Evolutionary conservation across 1,140 invertebrate species (phyloP).

Genomic region (Diploscapter pachys): DNA sequence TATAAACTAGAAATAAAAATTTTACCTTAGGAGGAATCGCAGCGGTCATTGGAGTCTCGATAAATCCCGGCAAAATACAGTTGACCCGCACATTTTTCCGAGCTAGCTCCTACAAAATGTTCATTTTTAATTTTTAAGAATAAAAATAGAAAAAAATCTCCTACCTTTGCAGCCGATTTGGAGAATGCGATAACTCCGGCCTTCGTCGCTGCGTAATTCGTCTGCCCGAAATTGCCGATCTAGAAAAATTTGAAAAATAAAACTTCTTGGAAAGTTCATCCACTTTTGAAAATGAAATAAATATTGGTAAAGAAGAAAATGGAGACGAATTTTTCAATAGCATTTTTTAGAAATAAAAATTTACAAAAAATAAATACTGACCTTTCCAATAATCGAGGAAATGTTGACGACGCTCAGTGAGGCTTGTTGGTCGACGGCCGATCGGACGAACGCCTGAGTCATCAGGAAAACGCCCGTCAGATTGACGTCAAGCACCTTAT

Average conservation of each 20-base stretch:
- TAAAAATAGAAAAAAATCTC: too few species aligned
- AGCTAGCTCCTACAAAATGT: not conserved
- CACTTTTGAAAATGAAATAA: constrained; percentile 16
- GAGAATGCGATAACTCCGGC: constrained; percentile 81
- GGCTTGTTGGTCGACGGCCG: constrained; percentile 69
- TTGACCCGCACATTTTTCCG: constrained; percentile 71
- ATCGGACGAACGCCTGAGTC: constrained; percentile 71
- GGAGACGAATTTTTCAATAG: too few species aligned
- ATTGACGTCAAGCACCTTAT: constrained; percentile 80
- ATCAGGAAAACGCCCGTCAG: constrained; percentile 74
- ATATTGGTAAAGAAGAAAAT: too few species aligned
- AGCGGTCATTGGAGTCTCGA: constrained; percentile 76
- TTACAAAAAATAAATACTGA: not conserved
- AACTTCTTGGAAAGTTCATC: not conserved
- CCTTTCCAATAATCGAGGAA: constrained; percentile 77
- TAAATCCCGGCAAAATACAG: constrained; percentile 78
- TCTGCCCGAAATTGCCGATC: constrained; percentile 80
- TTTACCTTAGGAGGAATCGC: constrained; percentile 72
- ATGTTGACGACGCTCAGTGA: constrained; percentile 79
- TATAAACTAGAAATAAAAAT: not conserved
- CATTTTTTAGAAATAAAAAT: too few species aligned
- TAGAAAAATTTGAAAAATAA: constrained; percentile 35
- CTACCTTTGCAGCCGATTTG: constrained; percentile 71
- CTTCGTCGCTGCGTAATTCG: constrained; percentile 83
- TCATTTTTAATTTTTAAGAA: too few species aligned